Conservation (phyloP, 2,797 vertebrate species). For the Cyprinella venusta region DNA sequence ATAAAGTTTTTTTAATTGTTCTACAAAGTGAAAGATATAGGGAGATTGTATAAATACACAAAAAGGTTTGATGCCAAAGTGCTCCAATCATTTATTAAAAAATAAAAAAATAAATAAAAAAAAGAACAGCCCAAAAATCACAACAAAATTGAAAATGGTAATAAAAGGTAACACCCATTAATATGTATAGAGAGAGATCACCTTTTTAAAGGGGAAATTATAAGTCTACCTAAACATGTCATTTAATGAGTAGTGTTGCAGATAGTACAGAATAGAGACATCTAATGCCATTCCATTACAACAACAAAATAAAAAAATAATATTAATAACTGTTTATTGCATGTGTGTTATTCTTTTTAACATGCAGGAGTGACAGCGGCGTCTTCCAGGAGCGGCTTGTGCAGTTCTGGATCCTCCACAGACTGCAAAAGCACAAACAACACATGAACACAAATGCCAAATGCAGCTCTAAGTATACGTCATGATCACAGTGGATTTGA, state of each 20-base stretch:
- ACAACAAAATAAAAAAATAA: not conserved
- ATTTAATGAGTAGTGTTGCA: not conserved
- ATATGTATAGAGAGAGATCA: not conserved
- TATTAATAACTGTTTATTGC: not conserved
- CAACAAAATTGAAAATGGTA: not conserved
- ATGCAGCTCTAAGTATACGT: not conserved
- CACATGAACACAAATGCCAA: conserved; percentile 12
- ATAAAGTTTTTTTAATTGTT: not conserved
- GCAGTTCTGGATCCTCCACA: conserved; percentile 52
- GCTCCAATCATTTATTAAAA: not conserved
- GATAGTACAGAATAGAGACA: not conserved
- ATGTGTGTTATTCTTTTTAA: conserved; percentile 34
- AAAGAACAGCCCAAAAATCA: not conserved
- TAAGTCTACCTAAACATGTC: not conserved
- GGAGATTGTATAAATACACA: not conserved
- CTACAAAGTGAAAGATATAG: not conserved
- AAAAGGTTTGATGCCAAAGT: not conserved
- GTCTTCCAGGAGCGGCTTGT: conserved; percentile 64
- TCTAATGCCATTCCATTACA: not conserved
- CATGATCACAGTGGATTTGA: not conserved
- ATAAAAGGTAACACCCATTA: not conserved
- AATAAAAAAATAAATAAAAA: not conserved
- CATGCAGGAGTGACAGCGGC: conserved; percentile 8
- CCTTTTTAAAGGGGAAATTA: not conserved
- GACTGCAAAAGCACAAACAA: conserved; percentile 53